These are phyloP conservation scores for Synanceia verrucosa DNA, from an alignment of 2,797 vertebrate genomes.

Conservation along the genomic window DNA sequence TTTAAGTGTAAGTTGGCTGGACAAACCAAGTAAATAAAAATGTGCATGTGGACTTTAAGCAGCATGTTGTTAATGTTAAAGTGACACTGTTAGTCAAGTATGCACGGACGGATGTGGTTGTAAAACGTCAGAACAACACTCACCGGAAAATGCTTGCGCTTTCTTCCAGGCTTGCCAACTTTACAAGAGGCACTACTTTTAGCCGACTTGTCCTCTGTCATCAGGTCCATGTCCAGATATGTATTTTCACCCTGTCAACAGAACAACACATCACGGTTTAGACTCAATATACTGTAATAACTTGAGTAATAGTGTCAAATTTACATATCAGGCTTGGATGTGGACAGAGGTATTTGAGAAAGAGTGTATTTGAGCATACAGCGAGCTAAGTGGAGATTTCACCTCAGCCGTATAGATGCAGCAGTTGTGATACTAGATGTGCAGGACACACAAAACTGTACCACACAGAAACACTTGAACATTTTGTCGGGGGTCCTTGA, in stretches of 20 bases:
- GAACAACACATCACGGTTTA: slow-evolving; percentile 15
- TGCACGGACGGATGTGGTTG: neutral
- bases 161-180: slow-evolving; percentile 87
- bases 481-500: slow-evolving; percentile 37
- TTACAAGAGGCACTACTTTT: slow-evolving; percentile 85
- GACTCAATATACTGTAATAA: neutral
- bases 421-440: slow-evolving; percentile 11
- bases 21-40: neutral
- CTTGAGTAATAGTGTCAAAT: neutral
- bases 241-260: slow-evolving; percentile 86
- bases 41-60: no score
- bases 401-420: slow-evolving; percentile 6
- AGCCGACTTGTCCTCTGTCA: slow-evolving; percentile 86
- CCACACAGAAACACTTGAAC: slow-evolving; percentile 52
- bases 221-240: slow-evolving; percentile 81
- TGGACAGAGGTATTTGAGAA: neutral
- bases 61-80: no score
- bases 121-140: slow-evolving; percentile 70
- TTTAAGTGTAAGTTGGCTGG: neutral
- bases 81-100: neutral
- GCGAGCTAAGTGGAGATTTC: slow-evolving; percentile 2
- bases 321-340: neutral
- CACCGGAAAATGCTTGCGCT: slow-evolving; percentile 90
- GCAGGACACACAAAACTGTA: slow-evolving; percentile 12
- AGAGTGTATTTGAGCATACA: neutral